Percentiles rank a stretch among this genome's conserved stretches.
These are phyloP conservation scores for Trinorchestia longiramus DNA, from an alignment of 1,140 invertebrate species.

Conservation along the genomic window DNA sequence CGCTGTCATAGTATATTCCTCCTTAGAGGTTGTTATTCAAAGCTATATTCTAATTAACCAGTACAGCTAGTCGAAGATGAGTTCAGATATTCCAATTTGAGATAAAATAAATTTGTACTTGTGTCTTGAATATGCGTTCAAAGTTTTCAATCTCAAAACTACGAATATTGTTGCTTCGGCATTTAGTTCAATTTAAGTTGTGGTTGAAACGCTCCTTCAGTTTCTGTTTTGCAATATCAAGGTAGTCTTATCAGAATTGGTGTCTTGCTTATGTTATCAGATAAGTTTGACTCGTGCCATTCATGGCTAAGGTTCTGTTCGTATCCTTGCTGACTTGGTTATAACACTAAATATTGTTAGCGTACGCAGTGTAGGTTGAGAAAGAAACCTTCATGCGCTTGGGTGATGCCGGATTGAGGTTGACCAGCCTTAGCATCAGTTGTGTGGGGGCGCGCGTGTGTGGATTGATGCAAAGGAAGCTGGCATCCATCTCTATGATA, in stretches of 20 bases:
- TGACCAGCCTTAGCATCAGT: background rate
- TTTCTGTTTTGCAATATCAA: background rate
- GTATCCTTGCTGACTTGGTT: background rate
- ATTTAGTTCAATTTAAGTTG: background rate
- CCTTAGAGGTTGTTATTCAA: no score
- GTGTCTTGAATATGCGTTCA: no score
- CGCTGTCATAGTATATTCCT: no score
- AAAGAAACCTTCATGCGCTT: background rate
- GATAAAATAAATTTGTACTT: background rate
- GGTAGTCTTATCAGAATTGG: conserved; percentile 4
- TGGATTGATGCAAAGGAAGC: conserved; percentile 44
- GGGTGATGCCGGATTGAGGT: background rate
- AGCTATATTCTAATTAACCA: background rate
- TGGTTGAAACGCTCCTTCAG: background rate
- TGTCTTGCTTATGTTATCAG: conserved; percentile 12
- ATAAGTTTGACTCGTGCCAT: conserved; percentile 25
- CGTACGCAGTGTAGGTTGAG: background rate
- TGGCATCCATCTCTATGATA: conserved; percentile 36
- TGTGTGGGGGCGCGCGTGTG: background rate
- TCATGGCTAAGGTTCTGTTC: background rate
- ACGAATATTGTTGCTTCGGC: background rate
- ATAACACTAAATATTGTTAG: background rate
- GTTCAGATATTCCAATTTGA: background rate
- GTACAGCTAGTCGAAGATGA: background rate
- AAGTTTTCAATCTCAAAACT: background rate